These are phyloP conservation scores for Drosophila heteroneura DNA, from an alignment of 2,888 invertebrate genomes.

Conservation along the genomic window DNA sequence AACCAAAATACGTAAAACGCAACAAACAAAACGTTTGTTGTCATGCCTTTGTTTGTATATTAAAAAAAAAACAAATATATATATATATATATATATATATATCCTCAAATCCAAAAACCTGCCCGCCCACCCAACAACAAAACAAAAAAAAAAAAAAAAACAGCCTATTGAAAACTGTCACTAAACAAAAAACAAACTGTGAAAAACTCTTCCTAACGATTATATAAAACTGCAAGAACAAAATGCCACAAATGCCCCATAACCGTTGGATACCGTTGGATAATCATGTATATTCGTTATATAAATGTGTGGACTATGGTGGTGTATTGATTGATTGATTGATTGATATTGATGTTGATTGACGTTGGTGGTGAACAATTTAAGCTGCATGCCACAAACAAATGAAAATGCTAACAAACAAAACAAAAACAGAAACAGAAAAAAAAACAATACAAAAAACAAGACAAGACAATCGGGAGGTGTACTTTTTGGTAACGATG, in stretches of 20 bases:
- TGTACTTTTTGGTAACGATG: slow-evolving; percentile 67
- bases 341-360: slow-evolving; percentile 51
- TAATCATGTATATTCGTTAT: slow-evolving; percentile 40
- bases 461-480: slow-evolving; percentile 49
- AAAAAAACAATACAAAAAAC: slow-evolving; percentile 11
- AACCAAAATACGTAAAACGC: slow-evolving; percentile 19
- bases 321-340: slow-evolving; percentile 70
- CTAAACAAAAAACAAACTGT: slow-evolving; percentile 67
- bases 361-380: slow-evolving; percentile 70
- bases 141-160: slow-evolving; percentile 47
- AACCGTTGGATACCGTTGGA: slow-evolving; percentile 61
- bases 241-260: slow-evolving; percentile 13
- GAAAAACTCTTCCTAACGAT: slow-evolving; percentile 56
- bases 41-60: slow-evolving; percentile 66
- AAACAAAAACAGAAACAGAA: slow-evolving; percentile 26
- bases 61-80: slow-evolving; percentile 38
- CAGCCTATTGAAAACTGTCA: slow-evolving; percentile 71
- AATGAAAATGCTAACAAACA: slow-evolving; percentile 50
- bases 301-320: slow-evolving; percentile 61
- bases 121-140: slow-evolving; percentile 42
- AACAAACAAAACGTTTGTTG: slow-evolving; percentile 62
- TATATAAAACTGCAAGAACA: slow-evolving; percentile 32
- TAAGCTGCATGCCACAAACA: slow-evolving; percentile 64
- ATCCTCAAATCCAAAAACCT: slow-evolving; percentile 13
- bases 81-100: slow-evolving; percentile 28